phyloP scores from a whole-genome alignment of 1,140 invertebrate genomes.

The Himalopsyche phryganea region DNA sequence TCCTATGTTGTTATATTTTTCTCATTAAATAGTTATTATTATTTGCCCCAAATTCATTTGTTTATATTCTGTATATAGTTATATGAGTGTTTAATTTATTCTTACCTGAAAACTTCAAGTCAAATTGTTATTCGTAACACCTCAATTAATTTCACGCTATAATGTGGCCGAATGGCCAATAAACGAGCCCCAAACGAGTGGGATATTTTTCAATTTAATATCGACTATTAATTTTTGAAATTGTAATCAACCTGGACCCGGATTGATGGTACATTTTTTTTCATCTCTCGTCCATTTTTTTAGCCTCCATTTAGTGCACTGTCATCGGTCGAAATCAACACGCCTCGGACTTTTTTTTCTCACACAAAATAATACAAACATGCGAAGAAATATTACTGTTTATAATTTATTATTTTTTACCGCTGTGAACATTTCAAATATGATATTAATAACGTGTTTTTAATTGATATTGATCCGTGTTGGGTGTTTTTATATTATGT shows the following conservation, averaged over 20 bases:
- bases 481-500: no score
- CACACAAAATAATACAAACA: not conserved
- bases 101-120: not conserved
- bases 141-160: conserved; percentile 25
- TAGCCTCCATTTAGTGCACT: conserved; percentile 4
- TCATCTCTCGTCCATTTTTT: conserved; percentile 1
- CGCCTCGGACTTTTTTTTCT: conserved; percentile 8
- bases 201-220: conserved; percentile 23
- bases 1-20: no score
- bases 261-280: conserved; percentile 14
- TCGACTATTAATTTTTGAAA: conserved; percentile 24
- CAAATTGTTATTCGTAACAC: conserved; percentile 9
- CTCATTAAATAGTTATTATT: no score
- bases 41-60: no score
- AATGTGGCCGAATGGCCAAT: conserved; percentile 12
- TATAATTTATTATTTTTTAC: not conserved
- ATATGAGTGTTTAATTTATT: no score
- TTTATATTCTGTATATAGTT: no score
- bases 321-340: conserved; percentile 10
- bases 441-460: not conserved
- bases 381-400: no score
- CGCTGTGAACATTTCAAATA: not conserved
- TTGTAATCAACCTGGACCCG: conserved; percentile 11
- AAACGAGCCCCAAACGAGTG: conserved; percentile 15
- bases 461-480: no score